phyloP scores from a whole-genome alignment of 2,888 invertebrate genomes.

The Lepidocyrtinus sp. region DNA sequence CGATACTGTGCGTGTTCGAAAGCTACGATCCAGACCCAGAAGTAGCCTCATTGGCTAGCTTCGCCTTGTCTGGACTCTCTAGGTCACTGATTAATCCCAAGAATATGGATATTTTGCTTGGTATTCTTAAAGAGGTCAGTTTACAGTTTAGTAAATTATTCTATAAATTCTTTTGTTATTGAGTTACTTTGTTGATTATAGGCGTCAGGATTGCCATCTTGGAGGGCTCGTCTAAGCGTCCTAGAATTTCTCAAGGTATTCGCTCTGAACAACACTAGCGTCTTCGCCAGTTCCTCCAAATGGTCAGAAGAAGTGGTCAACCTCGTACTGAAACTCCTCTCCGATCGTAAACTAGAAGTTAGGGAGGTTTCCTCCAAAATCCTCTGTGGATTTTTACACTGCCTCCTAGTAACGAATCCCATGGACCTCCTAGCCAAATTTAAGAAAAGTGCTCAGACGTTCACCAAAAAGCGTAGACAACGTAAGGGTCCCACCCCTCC shows the following conservation, averaged over 20 bases:
- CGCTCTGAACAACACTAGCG: conserved; percentile 75
- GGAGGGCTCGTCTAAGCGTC: conserved; percentile 75
- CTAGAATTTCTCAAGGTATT: conserved; percentile 74
- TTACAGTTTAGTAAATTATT: background rate
- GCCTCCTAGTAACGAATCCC: conserved; percentile 81
- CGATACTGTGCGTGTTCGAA: conserved; percentile 81
- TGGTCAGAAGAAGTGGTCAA: conserved; percentile 74
- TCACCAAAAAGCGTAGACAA: conserved; percentile 60
- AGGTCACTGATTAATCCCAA: conserved; percentile 77
- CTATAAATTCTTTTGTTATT: background rate
- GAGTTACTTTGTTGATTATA: conserved; percentile 43
- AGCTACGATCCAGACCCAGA: conserved; percentile 86
- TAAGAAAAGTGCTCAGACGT: conserved; percentile 74
- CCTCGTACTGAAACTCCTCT: conserved; percentile 80
- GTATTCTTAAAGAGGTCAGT: conserved; percentile 75
- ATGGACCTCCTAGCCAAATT: conserved; percentile 76
- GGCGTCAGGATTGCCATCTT: conserved; percentile 71
- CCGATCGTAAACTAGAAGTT: conserved; percentile 85
- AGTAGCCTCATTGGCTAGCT: conserved; percentile 79
- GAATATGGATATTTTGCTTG: conserved; percentile 77
- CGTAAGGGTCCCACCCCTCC: conserved; percentile 58
- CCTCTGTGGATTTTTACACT: conserved; percentile 89
- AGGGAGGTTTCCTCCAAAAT: conserved; percentile 86
- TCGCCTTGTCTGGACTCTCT: conserved; percentile 80
- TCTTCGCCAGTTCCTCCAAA: conserved; percentile 71